Evolutionary conservation across 2,888 invertebrate species (phyloP), one percentile per base, ranked within the genome.

Genomic region (Nemotelus pantherinus): DNA sequence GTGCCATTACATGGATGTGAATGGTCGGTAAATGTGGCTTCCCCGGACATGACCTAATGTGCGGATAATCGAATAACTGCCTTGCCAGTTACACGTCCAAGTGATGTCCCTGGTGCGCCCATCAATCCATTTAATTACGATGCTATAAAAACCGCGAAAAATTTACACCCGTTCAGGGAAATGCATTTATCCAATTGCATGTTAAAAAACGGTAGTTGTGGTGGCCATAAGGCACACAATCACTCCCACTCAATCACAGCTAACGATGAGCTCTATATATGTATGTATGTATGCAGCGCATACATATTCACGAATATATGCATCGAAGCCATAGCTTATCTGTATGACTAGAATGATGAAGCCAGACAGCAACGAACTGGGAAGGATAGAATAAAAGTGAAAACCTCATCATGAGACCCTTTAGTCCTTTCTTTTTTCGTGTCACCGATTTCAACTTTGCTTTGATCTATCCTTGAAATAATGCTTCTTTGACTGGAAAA

Each of bases 41-140:
- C 25, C 25, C 25, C 25, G 25, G 25, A 25, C 25, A 25, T 25
- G 25, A 25, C 25, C 25, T 25, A 1, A 25, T 25, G 25, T 25
- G 25, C 25, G 25, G 25, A 25, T 25, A 25, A 25, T 25, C 25
- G 25, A 25, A 25, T 25, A 25, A 25, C 25, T 25, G 25, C 25
- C 25, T 25, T 25, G 25, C 25, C 25, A 25, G 25, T 25, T 25
- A 25, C 25, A 25, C 25, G 25, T 25, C 25, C 25, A 25, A 25
- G 25, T 25, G 25, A 25, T 25, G 25, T 25, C 25, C 25, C 25
- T 25, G 48, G 2, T 50, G 67, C 50, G 50, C 50, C 48, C 50
- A 67, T 67, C 67, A 48, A 67, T 67, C 67, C 67, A 50, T 48
- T 48, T 67, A 67, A 67, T 67, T 67, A 67, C 67, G 50, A 67